A percentile compares a stretch with the other conserved stretches of the same genome.
phyloP scores from a whole-genome alignment of 2,113 vertebrate genomes.

The Paracyprichromis sp. region DNA sequence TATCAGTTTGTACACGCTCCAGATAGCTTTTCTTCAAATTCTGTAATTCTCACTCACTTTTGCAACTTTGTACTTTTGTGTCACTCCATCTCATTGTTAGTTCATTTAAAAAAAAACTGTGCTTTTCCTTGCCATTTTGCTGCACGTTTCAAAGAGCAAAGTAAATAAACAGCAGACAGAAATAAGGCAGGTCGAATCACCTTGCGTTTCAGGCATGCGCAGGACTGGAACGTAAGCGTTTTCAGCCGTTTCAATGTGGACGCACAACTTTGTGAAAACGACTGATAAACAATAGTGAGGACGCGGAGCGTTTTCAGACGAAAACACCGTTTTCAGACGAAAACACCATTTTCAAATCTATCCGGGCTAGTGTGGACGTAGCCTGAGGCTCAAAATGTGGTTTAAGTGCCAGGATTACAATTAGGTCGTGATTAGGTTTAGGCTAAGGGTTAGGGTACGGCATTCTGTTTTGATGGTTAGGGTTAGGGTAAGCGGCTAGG shows the following conservation, averaged over 20 bases:
- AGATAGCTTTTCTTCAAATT: not conserved
- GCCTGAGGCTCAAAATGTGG: not conserved
- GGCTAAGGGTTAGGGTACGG: not conserved
- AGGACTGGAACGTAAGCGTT: not conserved
- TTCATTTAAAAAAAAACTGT: not conserved
- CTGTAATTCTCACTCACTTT: not conserved
- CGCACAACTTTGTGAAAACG: not conserved
- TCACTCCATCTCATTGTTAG: not conserved
- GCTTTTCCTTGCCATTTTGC: not conserved
- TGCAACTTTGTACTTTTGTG: not conserved
- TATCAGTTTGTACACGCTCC: not conserved
- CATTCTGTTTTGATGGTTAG: not conserved
- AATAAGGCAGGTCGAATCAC: not conserved
- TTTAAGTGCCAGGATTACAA: not conserved
- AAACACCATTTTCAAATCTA: not conserved
- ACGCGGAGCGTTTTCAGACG: rapidly evolving
- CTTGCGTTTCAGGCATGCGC: rapidly evolving
- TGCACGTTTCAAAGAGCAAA: not conserved
- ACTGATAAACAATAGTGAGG: not conserved
- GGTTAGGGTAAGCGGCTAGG: rapidly evolving
- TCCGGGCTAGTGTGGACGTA: rapidly evolving
- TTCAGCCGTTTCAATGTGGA: not conserved
- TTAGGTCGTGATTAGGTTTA: not conserved
- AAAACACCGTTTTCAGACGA: not conserved
- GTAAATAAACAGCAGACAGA: not conserved